These are phyloP conservation scores for Cephalopachus bancanus DNA, from an alignment of 2,797 vertebrate genomes.

Conservation along the genomic window DNA sequence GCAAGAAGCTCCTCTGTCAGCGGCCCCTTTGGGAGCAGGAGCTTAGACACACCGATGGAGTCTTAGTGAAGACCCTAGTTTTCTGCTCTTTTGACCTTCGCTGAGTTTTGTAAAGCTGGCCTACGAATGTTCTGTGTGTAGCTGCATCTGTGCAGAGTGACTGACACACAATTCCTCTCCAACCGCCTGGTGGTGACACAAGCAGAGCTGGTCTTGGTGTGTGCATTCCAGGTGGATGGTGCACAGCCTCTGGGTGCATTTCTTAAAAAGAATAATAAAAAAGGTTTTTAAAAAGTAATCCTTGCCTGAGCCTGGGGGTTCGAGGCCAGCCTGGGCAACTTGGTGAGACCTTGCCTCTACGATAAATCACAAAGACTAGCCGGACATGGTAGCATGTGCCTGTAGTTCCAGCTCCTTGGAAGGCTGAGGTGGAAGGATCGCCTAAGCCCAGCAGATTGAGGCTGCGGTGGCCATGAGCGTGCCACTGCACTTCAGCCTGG, in stretches of 20 bases:
- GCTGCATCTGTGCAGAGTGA: not conserved
- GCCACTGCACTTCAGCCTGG: too few relatives aligned
- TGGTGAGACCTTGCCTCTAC: too few relatives aligned
- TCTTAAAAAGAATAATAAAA: constrained; percentile 62
- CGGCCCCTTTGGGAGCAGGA: constrained; percentile 83
- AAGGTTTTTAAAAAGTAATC: not conserved
- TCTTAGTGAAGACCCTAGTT: constrained; percentile 82
- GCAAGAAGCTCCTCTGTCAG: constrained; percentile 81
- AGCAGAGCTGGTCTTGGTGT: not conserved
- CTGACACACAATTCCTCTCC: not conserved
- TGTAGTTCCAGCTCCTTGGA: too few relatives aligned
- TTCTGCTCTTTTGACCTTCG: not conserved
- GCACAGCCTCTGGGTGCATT: not conserved
- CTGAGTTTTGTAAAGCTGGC: not conserved
- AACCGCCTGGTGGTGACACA: not conserved
- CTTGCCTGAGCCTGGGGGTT: too few relatives aligned
- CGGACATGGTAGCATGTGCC: too few relatives aligned
- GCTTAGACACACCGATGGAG: constrained; percentile 91
- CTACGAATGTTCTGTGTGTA: not conserved
- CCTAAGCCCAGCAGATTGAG: too few relatives aligned
- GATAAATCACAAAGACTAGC: too few relatives aligned
- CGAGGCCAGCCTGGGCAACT: too few relatives aligned
- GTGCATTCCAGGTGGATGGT: not conserved
- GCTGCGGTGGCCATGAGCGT: too few relatives aligned
- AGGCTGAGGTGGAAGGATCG: too few relatives aligned